A percentile compares a stretch with the other conserved stretches of the same genome.
phyloP scores from a whole-genome alignment of 2,888 invertebrate genomes.

The Timema cristinae region DNA sequence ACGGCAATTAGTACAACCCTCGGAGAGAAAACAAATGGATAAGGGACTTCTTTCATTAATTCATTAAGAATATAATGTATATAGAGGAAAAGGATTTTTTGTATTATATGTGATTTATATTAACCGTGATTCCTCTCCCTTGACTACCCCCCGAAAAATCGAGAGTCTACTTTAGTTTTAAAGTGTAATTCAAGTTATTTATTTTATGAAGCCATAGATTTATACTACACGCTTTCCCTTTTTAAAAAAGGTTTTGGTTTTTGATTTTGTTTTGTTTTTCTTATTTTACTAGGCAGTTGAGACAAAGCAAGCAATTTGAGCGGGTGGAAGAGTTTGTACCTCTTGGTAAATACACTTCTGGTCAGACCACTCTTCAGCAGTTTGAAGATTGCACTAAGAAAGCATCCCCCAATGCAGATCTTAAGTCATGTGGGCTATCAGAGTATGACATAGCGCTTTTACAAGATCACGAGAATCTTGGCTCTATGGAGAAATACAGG shows the following conservation, averaged over 20 bases:
- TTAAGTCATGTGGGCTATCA: constrained; percentile 50
- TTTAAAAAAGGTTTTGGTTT: neutral
- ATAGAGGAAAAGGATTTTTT: no score
- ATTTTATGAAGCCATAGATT: no score
- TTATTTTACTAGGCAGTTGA: constrained; percentile 30
- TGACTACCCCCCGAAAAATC: no score
- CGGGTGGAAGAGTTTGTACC: constrained; percentile 36
- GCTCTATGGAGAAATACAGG: constrained; percentile 38
- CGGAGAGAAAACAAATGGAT: no score
- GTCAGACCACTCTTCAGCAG: constrained; percentile 47
- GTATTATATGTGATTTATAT: no score
- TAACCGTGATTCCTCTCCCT: no score
- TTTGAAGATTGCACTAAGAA: constrained; percentile 47
- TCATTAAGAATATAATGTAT: no score
- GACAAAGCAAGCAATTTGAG: constrained; percentile 33
- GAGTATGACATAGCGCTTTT: constrained; percentile 52
- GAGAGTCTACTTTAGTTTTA: no score
- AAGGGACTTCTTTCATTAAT: no score
- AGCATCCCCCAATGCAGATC: constrained; percentile 45
- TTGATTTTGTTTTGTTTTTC: neutral
- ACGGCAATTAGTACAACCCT: no score
- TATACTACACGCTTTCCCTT: no score
- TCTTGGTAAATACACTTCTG: constrained; percentile 43
- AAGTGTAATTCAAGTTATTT: no score
- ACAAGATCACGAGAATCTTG: constrained; percentile 45